Conservation (phyloP, 2,888 invertebrate species). For the Conchocele bisecta region DNA sequence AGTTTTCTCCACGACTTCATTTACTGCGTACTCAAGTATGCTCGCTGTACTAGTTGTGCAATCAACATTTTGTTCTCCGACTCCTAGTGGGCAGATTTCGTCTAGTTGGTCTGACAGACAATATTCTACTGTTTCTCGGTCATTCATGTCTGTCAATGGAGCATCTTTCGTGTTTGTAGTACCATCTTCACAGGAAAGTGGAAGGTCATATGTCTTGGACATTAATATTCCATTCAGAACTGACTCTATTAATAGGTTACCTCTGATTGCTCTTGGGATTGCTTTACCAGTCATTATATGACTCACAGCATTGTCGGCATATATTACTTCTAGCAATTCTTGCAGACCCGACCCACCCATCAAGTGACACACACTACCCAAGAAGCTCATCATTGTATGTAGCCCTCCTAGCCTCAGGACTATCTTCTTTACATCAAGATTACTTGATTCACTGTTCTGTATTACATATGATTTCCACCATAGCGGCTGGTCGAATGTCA, state of each 20-base stretch:
- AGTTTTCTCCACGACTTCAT: no score
- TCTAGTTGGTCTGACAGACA: no score
- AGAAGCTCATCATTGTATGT: constrained; percentile 17
- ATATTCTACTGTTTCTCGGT: no score
- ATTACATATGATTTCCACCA: constrained; percentile 50
- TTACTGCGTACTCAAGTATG: no score
- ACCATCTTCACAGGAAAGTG: no score
- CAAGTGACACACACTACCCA: constrained; percentile 3
- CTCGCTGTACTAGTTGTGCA: no score
- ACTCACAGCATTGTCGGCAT: neutral
- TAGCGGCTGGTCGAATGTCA: constrained; percentile 56
- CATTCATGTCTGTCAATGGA: no score
- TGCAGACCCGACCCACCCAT: constrained; percentile 14
- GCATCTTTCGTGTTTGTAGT: no score
- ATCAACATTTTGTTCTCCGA: no score
- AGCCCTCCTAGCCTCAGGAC: constrained; percentile 15
- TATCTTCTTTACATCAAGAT: neutral
- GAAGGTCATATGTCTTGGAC: neutral
- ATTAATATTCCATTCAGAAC: neutral
- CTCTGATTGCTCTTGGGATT: constrained; percentile 12
- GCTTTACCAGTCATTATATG: constrained; percentile 13
- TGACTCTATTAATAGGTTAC: constrained; percentile 7
- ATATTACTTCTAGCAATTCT: constrained; percentile 5
- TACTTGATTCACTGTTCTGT: constrained; percentile 1
- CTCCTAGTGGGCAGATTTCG: no score